These are phyloP conservation scores for Potamilus streckersoni DNA, from an alignment of 1,140 invertebrate genomes.

Conservation along the genomic window DNA sequence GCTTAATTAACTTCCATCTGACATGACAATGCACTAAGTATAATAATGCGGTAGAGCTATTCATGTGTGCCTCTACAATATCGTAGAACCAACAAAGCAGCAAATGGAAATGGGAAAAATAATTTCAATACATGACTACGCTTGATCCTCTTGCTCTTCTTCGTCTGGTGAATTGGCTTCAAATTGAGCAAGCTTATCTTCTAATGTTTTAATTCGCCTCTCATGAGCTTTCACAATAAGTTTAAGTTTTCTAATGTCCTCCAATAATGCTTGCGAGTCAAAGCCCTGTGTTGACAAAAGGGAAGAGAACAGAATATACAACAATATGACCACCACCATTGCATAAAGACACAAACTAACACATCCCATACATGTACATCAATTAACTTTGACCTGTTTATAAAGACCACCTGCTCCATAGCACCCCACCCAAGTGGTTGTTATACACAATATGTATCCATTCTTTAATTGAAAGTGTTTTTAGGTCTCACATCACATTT, in stretches of 20 bases:
- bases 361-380: too few species aligned
- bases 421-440: too few species aligned
- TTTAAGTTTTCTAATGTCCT: constrained; percentile 69
- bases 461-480: too few species aligned
- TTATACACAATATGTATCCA: too few species aligned
- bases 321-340: not conserved
- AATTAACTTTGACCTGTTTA: too few species aligned
- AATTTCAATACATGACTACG: constrained; percentile 11
- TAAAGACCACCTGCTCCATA: too few species aligned
- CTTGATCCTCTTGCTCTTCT: constrained; percentile 38
- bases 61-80: not conserved
- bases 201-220: constrained; percentile 67
- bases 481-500: too few species aligned
- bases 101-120: not conserved
- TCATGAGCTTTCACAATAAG: constrained; percentile 69
- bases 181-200: constrained; percentile 63
- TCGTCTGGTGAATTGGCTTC: constrained; percentile 55
- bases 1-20: not conserved
- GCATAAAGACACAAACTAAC: not conserved
- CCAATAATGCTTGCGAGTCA: constrained; percentile 63
- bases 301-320: constrained; percentile 1
- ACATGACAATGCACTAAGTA: not conserved
- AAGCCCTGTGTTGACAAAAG: constrained; percentile 52
- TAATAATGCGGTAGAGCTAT: not conserved
- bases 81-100: not conserved